phyloP scores from a whole-genome alignment of 2,888 invertebrate genomes.

The Drosophila macrothrix region DNA sequence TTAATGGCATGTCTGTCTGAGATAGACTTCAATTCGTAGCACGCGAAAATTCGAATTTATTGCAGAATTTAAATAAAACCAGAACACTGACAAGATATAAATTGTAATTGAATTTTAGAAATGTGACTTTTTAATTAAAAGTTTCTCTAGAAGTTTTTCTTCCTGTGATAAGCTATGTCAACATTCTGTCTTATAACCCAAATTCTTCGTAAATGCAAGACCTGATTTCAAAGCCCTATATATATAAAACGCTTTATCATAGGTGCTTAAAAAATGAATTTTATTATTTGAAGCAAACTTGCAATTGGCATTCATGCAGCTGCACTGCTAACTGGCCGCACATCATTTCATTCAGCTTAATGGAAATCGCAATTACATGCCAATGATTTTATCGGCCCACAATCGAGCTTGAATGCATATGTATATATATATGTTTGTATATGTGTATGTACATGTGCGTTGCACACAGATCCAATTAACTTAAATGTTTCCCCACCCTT shows the following conservation, averaged over 20 bases:
- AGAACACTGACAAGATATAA: background rate
- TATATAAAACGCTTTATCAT: background rate
- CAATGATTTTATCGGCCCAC: constrained; percentile 43
- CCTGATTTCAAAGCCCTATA: background rate
- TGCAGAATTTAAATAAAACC: background rate
- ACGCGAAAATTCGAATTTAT: background rate
- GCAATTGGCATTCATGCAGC: background rate
- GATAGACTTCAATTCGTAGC: background rate
- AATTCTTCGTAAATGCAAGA: background rate
- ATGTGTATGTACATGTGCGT: background rate
- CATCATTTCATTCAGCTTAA: constrained; percentile 18
- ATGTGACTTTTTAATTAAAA: background rate
- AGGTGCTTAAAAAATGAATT: background rate
- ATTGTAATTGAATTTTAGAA: background rate
- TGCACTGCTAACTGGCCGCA: constrained; percentile 12
- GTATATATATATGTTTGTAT: too few relatives aligned
- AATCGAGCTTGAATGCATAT: constrained; percentile 1
- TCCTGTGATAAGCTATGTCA: background rate
- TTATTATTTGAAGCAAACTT: background rate
- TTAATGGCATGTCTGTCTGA: constrained; percentile 32
- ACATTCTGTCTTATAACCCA: background rate
- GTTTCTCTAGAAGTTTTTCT: background rate
- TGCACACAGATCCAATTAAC: constrained; percentile 64
- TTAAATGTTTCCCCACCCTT: constrained; percentile 69
- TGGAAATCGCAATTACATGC: constrained; percentile 23